Evolutionary conservation across 92 coral and sea anemone species (phyloP), one percentile per base, ranked within the genome.

Genomic region (Galaxea fascicularis): DNA sequence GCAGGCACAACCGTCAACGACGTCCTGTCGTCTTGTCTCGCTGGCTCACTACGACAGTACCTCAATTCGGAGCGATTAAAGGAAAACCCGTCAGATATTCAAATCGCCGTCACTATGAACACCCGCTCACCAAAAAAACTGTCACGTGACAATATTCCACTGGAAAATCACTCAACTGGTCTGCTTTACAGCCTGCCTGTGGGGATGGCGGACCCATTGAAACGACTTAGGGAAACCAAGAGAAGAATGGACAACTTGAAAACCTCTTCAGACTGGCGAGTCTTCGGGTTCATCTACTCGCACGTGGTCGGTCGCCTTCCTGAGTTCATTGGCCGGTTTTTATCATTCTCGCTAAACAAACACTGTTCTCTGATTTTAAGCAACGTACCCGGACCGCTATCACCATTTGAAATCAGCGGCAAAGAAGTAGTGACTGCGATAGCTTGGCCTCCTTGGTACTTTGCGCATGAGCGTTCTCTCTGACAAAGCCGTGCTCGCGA

Each of bases 371-470:
- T 96, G 92, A 90, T 96, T 27, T 91, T 96, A 53, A 96, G 99
- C 80, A 96, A 96, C 60, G 99, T 96, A 7, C 98, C 99, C 0
- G 99, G 99, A 16, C 99, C 99, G 0, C 93, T 94, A 64, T 92
- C 95, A 63, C 93, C 91, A 35, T 77, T 94, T 68, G 98, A 90
- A 88, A 79, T 96, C 74, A 86, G 63, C 25, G 94, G 96, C 46
- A 90, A 95, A 66, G 93, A 89, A 44, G 93, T 96, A 18, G 96
- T 89, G 70, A 83, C 95, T 26, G 98, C 93, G 20, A 94, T 96
- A 76, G 96, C 98, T 8, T 96, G 99, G 99, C 99, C 99, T 8
- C 99, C 99, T 24, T 73, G 99, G 99, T 30, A 84, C 87, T 39
- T 77, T 96, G 79, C 96, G 99, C 77, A 90, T 96, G 92, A 77